phyloP scores from a whole-genome alignment of 2,113 vertebrate genomes.

The Ochotona princeps region DNA sequence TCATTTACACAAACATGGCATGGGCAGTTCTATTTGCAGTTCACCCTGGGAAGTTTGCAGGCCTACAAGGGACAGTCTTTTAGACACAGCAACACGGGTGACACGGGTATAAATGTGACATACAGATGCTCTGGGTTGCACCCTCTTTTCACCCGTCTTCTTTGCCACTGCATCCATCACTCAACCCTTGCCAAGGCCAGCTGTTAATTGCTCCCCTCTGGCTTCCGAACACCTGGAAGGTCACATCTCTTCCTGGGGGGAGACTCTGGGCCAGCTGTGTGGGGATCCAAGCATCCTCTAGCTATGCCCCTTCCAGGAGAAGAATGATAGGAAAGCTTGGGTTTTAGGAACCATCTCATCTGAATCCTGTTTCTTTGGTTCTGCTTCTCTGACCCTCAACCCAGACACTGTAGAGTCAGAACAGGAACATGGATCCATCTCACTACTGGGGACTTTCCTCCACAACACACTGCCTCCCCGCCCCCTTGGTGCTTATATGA shows the following conservation, averaged over 20 bases:
- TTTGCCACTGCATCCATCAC: not conserved
- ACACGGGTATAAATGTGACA: not conserved
- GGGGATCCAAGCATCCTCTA: not conserved
- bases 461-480: fast-evolving
- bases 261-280: not conserved
- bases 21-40: not conserved
- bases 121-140: fast-evolving
- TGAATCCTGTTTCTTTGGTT: not conserved
- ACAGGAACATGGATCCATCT: not conserved
- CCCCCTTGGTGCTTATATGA: fast-evolving
- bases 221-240: not conserved
- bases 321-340: not conserved
- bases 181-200: too few species aligned
- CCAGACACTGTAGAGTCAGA: not conserved
- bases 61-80: not conserved
- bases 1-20: not conserved
- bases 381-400: not conserved
- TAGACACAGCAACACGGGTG: not conserved
- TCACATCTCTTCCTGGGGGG: not conserved
- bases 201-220: not conserved
- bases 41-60: not conserved
- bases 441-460: not conserved
- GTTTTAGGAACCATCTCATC: too few species aligned
- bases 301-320: not conserved
- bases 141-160: not conserved